Evolutionary conservation across 37 sponge, comb jelly and placozoan genomes (phyloP).

Genomic region (Tethya wilhelma): DNA sequence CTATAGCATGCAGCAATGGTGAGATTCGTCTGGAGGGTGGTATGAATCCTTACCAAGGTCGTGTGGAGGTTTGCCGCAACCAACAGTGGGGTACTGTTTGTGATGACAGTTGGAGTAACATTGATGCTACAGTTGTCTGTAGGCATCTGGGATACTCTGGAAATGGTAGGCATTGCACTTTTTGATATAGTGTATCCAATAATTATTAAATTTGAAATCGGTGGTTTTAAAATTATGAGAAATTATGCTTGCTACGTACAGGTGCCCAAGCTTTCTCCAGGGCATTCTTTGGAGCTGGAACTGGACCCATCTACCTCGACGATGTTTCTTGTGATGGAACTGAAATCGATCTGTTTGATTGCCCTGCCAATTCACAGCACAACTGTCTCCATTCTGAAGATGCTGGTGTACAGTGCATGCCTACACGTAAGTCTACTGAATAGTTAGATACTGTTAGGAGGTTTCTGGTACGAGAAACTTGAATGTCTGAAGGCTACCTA

Average conservation of each 20-base stretch:
- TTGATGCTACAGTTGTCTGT: neutral
- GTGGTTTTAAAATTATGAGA: neutral
- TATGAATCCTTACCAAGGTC: neutral
- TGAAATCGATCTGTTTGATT: conserved; percentile 2
- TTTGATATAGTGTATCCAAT: too few species aligned
- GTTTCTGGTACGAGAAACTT: too few species aligned
- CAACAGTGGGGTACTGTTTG: conserved; percentile 3
- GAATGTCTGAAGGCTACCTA: too few species aligned
- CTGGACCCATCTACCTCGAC: conserved; percentile 18
- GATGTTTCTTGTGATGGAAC: conserved; percentile 21
- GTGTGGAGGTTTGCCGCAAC: conserved; percentile 3
- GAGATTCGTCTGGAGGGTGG: conserved; percentile 3
- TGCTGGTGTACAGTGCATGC: conserved; percentile 29
- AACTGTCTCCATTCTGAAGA: conserved; percentile 24
- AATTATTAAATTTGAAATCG: neutral
- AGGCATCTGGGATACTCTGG: conserved; percentile 8
- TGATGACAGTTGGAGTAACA: neutral
- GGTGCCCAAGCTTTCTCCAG: neutral
- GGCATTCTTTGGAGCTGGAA: conserved; percentile 16
- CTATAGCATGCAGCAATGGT: neutral
- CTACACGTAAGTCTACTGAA: neutral
- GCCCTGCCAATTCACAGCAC: neutral
- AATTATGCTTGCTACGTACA: neutral
- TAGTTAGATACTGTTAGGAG: too few species aligned
- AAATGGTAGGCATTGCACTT: neutral